Conservation (phyloP, 2,888 invertebrate genomes). For the Apamea anceps region DNA sequence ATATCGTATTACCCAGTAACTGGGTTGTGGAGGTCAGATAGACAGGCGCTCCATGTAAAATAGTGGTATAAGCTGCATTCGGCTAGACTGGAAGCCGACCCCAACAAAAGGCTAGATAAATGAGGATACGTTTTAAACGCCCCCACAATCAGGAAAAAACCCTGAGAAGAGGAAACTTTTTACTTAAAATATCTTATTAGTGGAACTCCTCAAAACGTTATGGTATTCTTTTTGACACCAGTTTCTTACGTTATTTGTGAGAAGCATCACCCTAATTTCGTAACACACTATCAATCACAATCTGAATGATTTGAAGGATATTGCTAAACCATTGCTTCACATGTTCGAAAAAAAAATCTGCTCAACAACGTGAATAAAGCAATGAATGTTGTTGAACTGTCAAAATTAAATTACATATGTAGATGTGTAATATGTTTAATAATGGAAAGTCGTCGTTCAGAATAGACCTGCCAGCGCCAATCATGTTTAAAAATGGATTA, state of each 20-base stretch:
- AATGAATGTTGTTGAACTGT: background rate
- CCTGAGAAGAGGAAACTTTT: background rate
- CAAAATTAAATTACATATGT: background rate
- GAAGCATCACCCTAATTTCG: background rate
- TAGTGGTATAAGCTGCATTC: no score
- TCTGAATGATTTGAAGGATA: background rate
- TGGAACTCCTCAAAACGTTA: background rate
- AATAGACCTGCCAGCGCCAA: conserved; percentile 4
- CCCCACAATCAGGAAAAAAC: background rate
- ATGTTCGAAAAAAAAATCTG: background rate
- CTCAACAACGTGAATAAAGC: background rate
- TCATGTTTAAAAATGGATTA: background rate
- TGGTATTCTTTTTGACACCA: background rate
- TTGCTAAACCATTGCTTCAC: background rate
- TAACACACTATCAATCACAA: no score
- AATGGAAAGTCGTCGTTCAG: background rate
- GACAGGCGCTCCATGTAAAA: no score
- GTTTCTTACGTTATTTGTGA: background rate
- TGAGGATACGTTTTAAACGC: no score
- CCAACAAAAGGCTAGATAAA: no score
- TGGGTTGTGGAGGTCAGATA: no score
- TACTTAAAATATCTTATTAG: background rate
- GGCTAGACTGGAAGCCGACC: no score
- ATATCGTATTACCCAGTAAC: no score
- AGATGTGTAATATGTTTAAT: no score